phyloP scores from a whole-genome alignment of 2,113 vertebrate species.

The Zosterops lateralis region DNA sequence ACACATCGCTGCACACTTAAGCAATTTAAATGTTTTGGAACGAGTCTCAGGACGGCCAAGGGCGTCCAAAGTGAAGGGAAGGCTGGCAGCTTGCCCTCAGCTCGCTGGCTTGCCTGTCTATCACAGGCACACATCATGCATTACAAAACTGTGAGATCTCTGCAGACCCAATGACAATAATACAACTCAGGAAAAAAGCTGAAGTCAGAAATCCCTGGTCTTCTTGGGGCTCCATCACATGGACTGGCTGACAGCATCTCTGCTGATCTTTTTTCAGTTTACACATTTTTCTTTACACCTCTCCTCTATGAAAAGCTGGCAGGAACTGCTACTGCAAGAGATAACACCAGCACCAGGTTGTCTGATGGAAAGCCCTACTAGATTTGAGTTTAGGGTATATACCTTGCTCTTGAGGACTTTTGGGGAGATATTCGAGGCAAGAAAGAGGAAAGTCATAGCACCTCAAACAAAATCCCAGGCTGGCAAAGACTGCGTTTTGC shows the following conservation, averaged over 20 bases:
- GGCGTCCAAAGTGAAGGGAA: conserved; percentile 38
- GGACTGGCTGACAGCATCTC: not conserved
- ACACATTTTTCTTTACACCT: not conserved
- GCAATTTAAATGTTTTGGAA: conserved; percentile 56
- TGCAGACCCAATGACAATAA: not conserved
- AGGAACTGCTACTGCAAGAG: not conserved
- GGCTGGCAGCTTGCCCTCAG: conserved; percentile 39
- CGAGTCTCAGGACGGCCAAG: conserved; percentile 31
- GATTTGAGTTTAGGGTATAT: not conserved
- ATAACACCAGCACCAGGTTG: not conserved
- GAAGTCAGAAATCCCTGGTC: not conserved
- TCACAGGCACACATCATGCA: not conserved
- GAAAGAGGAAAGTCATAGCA: not conserved
- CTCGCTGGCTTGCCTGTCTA: conserved; percentile 14
- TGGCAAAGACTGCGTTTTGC: not conserved
- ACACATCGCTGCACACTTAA: conserved; percentile 39
- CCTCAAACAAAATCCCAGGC: not conserved
- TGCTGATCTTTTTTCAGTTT: conserved; percentile 8
- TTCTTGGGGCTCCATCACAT: not conserved
- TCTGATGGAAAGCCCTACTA: not conserved
- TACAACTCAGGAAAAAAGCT: not conserved
- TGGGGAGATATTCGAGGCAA: not conserved
- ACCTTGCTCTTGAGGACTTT: not conserved
- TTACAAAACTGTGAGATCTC: conserved; percentile 6
- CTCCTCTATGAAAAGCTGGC: not conserved